phyloP scores from a whole-genome alignment of 2,113 vertebrate species.

The Cavia porcellus region DNA sequence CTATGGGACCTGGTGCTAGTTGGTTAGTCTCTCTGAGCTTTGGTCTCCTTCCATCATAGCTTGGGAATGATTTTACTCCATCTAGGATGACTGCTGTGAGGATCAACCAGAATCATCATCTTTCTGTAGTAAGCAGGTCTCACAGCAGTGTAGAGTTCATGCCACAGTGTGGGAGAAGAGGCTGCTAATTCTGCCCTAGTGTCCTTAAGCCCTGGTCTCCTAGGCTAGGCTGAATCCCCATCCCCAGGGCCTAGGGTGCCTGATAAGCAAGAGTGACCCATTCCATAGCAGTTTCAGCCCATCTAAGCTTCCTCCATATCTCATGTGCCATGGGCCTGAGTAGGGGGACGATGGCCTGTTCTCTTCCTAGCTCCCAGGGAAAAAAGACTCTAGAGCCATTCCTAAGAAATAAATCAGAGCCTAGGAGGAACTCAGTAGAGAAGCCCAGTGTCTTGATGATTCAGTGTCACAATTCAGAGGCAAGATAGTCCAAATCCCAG shows the following conservation, averaged over 20 bases:
- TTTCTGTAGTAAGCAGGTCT: background rate
- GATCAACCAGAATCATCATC: background rate
- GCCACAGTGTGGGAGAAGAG: background rate
- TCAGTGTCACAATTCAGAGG: background rate
- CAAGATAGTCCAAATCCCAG: background rate
- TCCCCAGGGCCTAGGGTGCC: background rate
- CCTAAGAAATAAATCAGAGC: background rate
- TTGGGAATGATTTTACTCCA: background rate
- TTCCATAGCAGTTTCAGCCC: background rate
- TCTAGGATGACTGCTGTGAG: background rate
- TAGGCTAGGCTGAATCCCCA: background rate
- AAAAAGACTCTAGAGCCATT: background rate
- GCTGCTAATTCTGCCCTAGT: background rate
- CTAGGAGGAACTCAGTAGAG: background rate
- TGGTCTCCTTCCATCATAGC: background rate
- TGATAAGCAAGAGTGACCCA: rapidly evolving
- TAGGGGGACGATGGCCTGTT: background rate
- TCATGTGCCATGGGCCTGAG: background rate
- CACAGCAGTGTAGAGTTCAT: background rate
- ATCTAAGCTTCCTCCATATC: background rate
- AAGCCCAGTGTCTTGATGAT: background rate
- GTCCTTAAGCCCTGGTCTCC: background rate
- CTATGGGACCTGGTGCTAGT: background rate
- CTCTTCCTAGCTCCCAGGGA: too few relatives aligned
- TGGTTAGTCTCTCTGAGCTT: background rate